A percentile compares a stretch with the other conserved stretches of the same genome.
Conservation (phyloP, 37 sponge, comb jelly and placozoan species). For the Cladorhizidae sp. region DNA sequence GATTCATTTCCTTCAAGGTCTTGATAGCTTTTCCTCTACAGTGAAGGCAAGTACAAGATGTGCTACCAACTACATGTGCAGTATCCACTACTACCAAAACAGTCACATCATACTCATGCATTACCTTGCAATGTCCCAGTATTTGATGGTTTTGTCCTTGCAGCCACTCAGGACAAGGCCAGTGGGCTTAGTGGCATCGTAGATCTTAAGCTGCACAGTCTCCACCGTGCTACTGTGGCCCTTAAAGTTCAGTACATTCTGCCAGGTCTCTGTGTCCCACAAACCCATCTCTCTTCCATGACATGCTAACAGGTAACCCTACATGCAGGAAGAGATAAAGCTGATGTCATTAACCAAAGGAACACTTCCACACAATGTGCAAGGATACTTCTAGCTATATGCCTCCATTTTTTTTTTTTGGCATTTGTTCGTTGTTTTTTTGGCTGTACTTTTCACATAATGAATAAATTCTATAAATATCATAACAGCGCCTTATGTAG, state of each 20-base stretch:
- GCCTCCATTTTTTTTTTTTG: too few species aligned
- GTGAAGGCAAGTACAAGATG: not conserved
- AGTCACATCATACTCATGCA: not conserved
- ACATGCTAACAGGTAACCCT: slow-evolving; percentile 39
- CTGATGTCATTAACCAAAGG: too few species aligned
- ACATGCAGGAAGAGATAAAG: too few species aligned
- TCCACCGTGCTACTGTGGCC: slow-evolving; percentile 78
- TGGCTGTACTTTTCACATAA: too few species aligned
- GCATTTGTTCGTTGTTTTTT: too few species aligned
- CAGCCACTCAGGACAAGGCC: slow-evolving; percentile 43
- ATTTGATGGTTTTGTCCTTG: slow-evolving; percentile 57
- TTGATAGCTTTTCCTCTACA: slow-evolving; percentile 51
- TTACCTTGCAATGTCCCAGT: slow-evolving; percentile 65
- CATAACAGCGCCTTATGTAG: too few species aligned
- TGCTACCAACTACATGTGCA: not conserved
- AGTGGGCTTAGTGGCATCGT: not conserved
- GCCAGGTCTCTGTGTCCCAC: slow-evolving; percentile 22
- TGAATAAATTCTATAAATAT: too few species aligned
- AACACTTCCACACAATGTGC: too few species aligned
- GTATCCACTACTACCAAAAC: not conserved
- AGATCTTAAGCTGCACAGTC: slow-evolving; percentile 38
- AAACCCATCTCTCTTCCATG: slow-evolving; percentile 28
- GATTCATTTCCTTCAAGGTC: slow-evolving; percentile 15
- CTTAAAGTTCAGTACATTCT: slow-evolving; percentile 19
- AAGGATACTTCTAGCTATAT: too few species aligned